Evolutionary conservation across 2,113 vertebrate species (phyloP), one percentile per base, ranked within the genome.

Genomic region (Perca schrenkii): DNA sequence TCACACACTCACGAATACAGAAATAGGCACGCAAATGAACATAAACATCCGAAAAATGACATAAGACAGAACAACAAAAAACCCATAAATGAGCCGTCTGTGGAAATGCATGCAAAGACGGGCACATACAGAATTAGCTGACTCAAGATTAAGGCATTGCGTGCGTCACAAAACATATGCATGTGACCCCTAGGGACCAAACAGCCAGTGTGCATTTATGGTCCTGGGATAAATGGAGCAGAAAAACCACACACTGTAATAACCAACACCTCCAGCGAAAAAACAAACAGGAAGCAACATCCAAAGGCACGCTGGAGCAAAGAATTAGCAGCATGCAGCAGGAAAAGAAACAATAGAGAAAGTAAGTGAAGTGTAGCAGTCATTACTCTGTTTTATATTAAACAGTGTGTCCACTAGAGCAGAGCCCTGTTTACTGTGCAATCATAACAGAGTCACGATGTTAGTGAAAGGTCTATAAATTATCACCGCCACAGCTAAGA

Each of bases 221-320:
- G 81, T 86, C 46, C 28, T 25, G 60, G 71, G 80, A 85, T 81
- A 93, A 93, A 90, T 91, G 91, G 91, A 93, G 90, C 93, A 91
- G 86, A 93, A 92, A 89, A 89, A 89, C 4, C 91, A 90, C 83
- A 74, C 52, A 88, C 79, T 88, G 85, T 86, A 88, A 90, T 83
- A 92, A 91, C 62, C 67, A 69, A 90, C 90, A 92, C 91, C 80
- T 85, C 84, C 65, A 90, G 88, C 83, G 40, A 72, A 62, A 63
- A 80, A 62, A 82, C 66, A 82, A 85, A 75, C 61, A 87, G 74
- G 73, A 83, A 71, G 61, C 31, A 60, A 57, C 56, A 43, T 71
- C 58, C 40, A 58, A 60, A 87, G 46, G 81, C 34, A 46, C 0
- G 1, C 36, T 16, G 73, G 50, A 67, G 62, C 58, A 64, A 70